Conservation (phyloP, 2,888 invertebrate genomes). For the Eubasilissa splendida region DNA sequence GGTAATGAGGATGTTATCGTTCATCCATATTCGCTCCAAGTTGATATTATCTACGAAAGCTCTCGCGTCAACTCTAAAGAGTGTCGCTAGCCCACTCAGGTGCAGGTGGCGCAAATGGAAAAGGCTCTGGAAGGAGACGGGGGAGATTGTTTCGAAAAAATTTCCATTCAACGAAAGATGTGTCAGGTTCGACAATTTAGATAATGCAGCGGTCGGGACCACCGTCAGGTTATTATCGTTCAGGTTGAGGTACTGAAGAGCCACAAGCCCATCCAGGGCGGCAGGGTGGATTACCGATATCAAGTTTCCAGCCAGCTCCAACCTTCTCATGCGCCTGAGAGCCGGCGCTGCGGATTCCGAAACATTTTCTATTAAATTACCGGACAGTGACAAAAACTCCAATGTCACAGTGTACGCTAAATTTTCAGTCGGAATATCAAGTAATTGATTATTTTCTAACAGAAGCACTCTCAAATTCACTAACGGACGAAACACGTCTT, state of each 20-base stretch:
- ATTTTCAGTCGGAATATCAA: slow-evolving; percentile 83
- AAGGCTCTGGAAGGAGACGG: slow-evolving; percentile 87
- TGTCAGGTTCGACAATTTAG: slow-evolving; percentile 83
- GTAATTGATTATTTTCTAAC: slow-evolving; percentile 84
- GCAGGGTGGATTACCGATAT: slow-evolving; percentile 80
- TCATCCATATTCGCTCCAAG: slow-evolving; percentile 83
- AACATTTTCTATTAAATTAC: slow-evolving; percentile 84
- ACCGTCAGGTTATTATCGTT: slow-evolving; percentile 87
- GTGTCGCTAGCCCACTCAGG: slow-evolving; percentile 78
- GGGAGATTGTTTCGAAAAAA: slow-evolving; percentile 80
- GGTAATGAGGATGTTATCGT: slow-evolving; percentile 82
- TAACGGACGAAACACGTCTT: slow-evolving; percentile 80
- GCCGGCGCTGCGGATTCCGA: slow-evolving; percentile 82
- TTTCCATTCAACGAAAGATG: slow-evolving; percentile 86
- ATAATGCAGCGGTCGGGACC: slow-evolving; percentile 83
- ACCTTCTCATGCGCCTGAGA: slow-evolving; percentile 78
- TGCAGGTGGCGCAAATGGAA: slow-evolving; percentile 85
- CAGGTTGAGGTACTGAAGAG: slow-evolving; percentile 82
- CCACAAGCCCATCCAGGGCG: slow-evolving; percentile 82
- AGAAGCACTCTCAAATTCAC: slow-evolving; percentile 81
- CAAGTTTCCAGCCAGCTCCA: slow-evolving; percentile 84
- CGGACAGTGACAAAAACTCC: slow-evolving; percentile 82
- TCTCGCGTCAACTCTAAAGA: slow-evolving; percentile 81
- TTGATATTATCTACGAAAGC: slow-evolving; percentile 90
- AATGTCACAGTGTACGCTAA: slow-evolving; percentile 78